Evolutionary conservation across 92 coral and sea anemone species (phyloP).

Genomic region (Porites evermanni): DNA sequence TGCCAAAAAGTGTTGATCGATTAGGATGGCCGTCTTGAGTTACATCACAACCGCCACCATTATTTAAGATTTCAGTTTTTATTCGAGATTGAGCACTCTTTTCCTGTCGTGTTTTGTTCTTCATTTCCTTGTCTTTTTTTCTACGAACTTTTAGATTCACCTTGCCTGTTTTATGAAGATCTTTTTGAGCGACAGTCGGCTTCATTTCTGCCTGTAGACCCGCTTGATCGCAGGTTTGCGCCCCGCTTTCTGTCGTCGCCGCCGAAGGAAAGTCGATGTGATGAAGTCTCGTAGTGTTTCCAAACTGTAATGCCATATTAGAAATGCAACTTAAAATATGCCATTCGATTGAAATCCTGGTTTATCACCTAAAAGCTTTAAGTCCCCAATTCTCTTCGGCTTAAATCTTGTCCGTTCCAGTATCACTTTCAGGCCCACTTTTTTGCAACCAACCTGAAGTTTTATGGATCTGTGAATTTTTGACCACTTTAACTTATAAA

Average conservation of each 20-base stretch:
- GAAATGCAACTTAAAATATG: neutral
- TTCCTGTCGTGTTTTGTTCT: constrained; percentile 37
- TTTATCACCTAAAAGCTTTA: constrained; percentile 5
- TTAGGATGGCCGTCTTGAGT: constrained; percentile 19
- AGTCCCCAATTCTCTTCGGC: neutral
- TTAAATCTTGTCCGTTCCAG: neutral
- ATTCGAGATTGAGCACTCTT: constrained; percentile 54
- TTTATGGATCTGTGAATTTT: neutral
- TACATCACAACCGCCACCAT: constrained; percentile 27
- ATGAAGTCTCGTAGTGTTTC: constrained; percentile 78
- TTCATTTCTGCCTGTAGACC: constrained; percentile 17
- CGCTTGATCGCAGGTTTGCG: constrained; percentile 22
- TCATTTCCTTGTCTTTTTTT: constrained; percentile 37
- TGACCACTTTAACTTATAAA: neutral
- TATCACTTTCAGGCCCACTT: constrained; percentile 11
- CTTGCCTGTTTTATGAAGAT: constrained; percentile 38
- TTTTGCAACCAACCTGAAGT: neutral
- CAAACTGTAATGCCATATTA: constrained; percentile 78
- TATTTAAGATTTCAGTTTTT: constrained; percentile 52
- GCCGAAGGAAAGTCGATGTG: constrained; percentile 74
- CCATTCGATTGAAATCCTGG: neutral
- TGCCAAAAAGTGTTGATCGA: neutral
- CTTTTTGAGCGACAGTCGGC: constrained; percentile 12
- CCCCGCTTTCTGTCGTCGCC: constrained; percentile 31
- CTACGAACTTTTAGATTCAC: constrained; percentile 26